A percentile compares a stretch with the other conserved stretches of the same genome.
phyloP scores from a whole-genome alignment of 2,888 invertebrate genomes.

The Drosophila prostipennis region DNA sequence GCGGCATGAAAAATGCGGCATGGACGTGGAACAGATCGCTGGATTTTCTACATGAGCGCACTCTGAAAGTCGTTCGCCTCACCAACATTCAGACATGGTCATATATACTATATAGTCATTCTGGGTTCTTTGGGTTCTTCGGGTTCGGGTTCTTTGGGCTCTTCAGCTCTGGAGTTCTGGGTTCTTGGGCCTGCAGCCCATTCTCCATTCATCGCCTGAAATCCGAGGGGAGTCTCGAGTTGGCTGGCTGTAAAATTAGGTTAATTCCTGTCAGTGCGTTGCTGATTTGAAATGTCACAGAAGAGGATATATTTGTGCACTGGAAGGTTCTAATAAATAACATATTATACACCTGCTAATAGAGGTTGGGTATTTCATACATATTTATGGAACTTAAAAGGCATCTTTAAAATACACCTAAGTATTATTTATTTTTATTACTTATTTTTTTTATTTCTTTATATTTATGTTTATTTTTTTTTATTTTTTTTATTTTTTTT shows the following conservation, averaged over 20 bases:
- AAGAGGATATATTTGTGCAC: constrained; percentile 7
- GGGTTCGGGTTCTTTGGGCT: constrained; percentile 1
- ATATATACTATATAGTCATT: constrained; percentile 5
- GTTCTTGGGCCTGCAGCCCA: constrained; percentile 1
- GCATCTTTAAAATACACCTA: no score
- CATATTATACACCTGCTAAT: constrained; percentile 19
- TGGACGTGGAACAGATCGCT: constrained; percentile 83
- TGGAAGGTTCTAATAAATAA: background rate
- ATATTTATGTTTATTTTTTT: background rate
- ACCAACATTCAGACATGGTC: constrained; percentile 7
- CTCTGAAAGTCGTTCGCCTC: constrained; percentile 68
- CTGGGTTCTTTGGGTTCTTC: constrained; percentile 1
- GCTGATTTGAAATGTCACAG: constrained; percentile 77
- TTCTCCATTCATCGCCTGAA: constrained; percentile 27
- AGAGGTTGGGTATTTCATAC: no score
- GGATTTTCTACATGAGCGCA: constrained; percentile 83
- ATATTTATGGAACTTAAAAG: background rate
- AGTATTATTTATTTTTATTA: no score
- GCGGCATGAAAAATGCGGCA: constrained; percentile 77
- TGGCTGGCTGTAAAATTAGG: constrained; percentile 79
- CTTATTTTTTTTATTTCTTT: no score
- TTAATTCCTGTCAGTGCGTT: constrained; percentile 80
- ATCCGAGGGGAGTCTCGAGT: constrained; percentile 39
- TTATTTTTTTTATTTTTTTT: background rate
- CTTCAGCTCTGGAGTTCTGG: background rate